phyloP scores from a whole-genome alignment of 2,888 invertebrate genomes.

The Acronicta psi region DNA sequence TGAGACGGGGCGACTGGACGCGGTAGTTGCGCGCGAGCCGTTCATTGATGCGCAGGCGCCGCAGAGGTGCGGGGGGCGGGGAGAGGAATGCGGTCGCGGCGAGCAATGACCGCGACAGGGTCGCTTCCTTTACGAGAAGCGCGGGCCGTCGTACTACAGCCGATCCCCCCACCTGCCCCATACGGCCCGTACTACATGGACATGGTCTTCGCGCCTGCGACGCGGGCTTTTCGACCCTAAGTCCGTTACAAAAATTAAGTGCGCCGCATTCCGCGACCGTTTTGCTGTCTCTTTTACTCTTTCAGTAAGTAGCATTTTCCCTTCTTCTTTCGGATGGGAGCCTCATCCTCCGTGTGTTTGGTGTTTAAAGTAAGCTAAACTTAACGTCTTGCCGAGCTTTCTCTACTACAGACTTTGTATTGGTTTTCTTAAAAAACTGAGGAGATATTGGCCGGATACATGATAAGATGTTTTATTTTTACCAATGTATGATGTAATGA shows the following conservation, averaged over 20 bases:
- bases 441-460: too few species aligned
- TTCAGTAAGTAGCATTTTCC: slow-evolving; percentile 44
- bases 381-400: slow-evolving; percentile 51
- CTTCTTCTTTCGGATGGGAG: slow-evolving; percentile 48
- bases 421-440: too few species aligned
- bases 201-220: slow-evolving; percentile 78
- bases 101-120: slow-evolving; percentile 89
- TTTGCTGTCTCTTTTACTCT: slow-evolving; percentile 76
- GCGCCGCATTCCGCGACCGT: slow-evolving; percentile 85
- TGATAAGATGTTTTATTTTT: too few species aligned
- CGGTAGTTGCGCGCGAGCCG: slow-evolving; percentile 82
- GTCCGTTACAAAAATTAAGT: slow-evolving; percentile 89
- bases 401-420: too few species aligned
- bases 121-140: slow-evolving; percentile 89
- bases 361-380: slow-evolving; percentile 60
- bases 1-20: slow-evolving; percentile 75
- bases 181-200: slow-evolving; percentile 80
- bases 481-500: too few species aligned
- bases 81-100: slow-evolving; percentile 87
- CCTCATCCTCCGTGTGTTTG: slow-evolving; percentile 51
- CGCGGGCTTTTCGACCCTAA: slow-evolving; percentile 86
- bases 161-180: slow-evolving; percentile 70
- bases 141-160: slow-evolving; percentile 87
- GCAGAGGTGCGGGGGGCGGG: slow-evolving; percentile 72
- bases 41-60: slow-evolving; percentile 88